Evolutionary conservation across 2,113 vertebrate genomes (phyloP).

Genomic region (Etheostoma cragini): DNA sequence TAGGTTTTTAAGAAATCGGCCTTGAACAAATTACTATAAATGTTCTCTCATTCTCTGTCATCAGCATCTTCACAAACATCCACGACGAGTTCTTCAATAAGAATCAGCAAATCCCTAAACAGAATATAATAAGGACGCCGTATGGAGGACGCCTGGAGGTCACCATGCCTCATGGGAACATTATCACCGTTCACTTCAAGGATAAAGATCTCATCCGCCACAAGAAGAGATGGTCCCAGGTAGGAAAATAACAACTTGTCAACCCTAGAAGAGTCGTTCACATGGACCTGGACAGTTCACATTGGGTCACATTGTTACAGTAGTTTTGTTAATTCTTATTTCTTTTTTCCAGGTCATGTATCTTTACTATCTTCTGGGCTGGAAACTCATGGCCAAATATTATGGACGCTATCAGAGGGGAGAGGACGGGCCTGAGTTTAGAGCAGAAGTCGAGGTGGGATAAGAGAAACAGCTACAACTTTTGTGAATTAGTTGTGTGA

Average conservation of each 20-base stretch:
- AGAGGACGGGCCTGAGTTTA: neutral
- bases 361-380: constrained; percentile 77
- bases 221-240: constrained; percentile 84
- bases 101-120: constrained; percentile 15
- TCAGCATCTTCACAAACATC: constrained; percentile 73
- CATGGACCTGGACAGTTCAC: no score
- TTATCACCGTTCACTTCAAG: constrained; percentile 74
- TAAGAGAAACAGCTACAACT: neutral
- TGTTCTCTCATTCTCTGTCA: neutral
- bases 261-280: neutral
- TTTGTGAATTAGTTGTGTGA: neutral
- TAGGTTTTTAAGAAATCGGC: neutral
- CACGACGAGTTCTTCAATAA: constrained; percentile 49
- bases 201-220: constrained; percentile 77
- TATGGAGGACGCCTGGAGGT: constrained; percentile 77
- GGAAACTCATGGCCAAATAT: constrained; percentile 69
- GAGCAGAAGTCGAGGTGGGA: constrained; percentile 50
- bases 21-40: neutral
- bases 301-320: neutral
- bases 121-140: constrained; percentile 64
- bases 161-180: constrained; percentile 76
- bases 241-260: neutral
- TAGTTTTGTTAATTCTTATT: neutral
- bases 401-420: constrained; percentile 18
- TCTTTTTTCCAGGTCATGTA: constrained; percentile 76